Conservation (phyloP, 1,140 invertebrate species). For the Aphis craccivora region DNA sequence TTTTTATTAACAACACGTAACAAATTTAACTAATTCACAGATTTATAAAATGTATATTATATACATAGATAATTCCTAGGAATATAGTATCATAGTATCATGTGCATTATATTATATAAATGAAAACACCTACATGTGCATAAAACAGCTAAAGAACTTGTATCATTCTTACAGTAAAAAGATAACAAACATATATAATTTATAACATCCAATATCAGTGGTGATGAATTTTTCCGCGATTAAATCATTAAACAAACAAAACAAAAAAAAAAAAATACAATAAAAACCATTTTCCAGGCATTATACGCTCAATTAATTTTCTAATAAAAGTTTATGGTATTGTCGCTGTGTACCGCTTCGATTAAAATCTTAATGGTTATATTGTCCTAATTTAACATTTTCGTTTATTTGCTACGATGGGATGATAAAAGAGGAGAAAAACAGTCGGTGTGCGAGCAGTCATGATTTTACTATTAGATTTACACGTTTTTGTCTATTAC, state of each 20-base stretch:
- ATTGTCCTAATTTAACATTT: neutral
- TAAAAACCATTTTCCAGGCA: neutral
- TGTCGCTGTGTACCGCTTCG: neutral
- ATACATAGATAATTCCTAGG: neutral
- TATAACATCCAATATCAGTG: neutral
- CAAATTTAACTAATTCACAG: neutral
- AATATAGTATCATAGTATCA: neutral
- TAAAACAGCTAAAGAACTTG: neutral
- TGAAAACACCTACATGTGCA: neutral
- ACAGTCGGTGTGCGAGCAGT: neutral
- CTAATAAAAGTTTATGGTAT: slow-evolving; percentile 4
- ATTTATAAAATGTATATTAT: neutral
- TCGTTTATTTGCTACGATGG: neutral
- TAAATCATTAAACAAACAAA: neutral
- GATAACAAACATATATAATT: neutral
- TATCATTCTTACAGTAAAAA: neutral
- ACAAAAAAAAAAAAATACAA: neutral
- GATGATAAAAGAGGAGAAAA: neutral
- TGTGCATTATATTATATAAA: neutral
- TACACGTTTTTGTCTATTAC: neutral
- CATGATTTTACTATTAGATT: neutral
- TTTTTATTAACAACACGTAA: slow-evolving; percentile 14
- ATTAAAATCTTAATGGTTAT: slow-evolving; percentile 34
- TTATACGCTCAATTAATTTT: slow-evolving; percentile 16
- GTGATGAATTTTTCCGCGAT: neutral